Evolutionary conservation across 2,888 invertebrate species (phyloP), one percentile per base, ranked within the genome.

Genomic region (Oeneis ivallda): DNA sequence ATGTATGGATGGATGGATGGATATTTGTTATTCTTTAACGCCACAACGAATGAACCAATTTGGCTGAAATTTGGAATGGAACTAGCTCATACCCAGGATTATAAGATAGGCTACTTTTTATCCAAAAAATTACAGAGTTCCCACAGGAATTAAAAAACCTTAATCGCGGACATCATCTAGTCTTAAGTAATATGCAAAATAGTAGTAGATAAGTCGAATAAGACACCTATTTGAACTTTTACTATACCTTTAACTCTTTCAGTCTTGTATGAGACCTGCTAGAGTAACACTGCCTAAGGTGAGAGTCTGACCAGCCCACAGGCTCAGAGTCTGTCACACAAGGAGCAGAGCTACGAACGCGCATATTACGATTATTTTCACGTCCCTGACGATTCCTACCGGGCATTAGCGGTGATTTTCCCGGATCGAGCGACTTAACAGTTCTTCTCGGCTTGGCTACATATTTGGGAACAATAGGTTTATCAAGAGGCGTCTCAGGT

Each of bases 391-490:
- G 74, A 60, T 61, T 66, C 50, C 75, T 77, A 13, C 73, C 67
- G 4, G 69, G 70, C n/a, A 77, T 79, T 62, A 79, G 77, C 1
- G 84, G 83, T 4, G 84, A 83, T 43, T 77, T 75, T 9, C 77
- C 75, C 3, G 87, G 84, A 65, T 88, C 84, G 61, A 89, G 71
- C 15, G 89, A 89, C 68, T 82, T 82, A 41, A 92, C 65, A 19
- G 91, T 92, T 69, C 76, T 82, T 68, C 83, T 84, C 32, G 90
- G 91, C 71, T 86, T 91, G 26, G 84, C 81, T 4, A 86, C 81
- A 71, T 76, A 76, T 8, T 80, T 81, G 53, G 74, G 77, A 64
- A 73, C 80, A 54, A 71, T 72, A 41, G 76, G 65, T 64, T 76
- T 82, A 45, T 79, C 79, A 59, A 64, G 59, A 43, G 57, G 64